Evolutionary conservation across 2,888 invertebrate genomes (phyloP).

Genomic region (Smittia sp.): DNA sequence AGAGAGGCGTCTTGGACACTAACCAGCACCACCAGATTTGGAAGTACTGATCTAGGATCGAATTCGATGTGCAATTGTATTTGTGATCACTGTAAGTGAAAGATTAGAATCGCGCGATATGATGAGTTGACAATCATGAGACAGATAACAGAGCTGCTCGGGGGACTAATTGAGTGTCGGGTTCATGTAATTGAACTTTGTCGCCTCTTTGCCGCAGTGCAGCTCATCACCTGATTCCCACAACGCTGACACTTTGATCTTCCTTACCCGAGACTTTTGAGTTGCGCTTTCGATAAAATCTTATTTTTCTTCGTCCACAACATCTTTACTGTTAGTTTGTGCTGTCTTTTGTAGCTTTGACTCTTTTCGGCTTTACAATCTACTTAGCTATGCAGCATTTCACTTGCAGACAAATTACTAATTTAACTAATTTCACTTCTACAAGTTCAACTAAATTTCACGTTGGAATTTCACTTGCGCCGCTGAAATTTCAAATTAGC

Average conservation of each 20-base stretch:
- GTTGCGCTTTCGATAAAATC: constrained; percentile 29
- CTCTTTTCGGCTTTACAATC: not conserved
- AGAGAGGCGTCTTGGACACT: constrained; percentile 83
- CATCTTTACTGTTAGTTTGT: constrained; percentile 19
- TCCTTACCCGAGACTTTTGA: constrained; percentile 24
- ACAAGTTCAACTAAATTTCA: too few species aligned
- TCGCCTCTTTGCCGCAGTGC: not conserved
- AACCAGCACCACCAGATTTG: constrained; percentile 98
- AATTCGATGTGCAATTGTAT: constrained; percentile 82
- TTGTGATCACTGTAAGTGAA: constrained; percentile 70
- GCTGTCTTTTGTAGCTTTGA: not conserved
- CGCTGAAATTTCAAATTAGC: not conserved
- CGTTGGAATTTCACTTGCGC: not conserved
- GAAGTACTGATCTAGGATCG: constrained; percentile 74
- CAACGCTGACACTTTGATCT: not conserved
- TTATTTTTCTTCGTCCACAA: constrained; percentile 17
- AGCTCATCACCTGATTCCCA: too few species aligned
- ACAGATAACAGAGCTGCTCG: not conserved
- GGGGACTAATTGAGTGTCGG: not conserved
- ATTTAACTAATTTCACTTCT: not conserved
- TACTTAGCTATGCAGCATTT: too few species aligned
- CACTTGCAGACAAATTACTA: not conserved
- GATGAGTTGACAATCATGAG: not conserved
- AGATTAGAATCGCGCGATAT: not conserved
- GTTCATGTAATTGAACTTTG: not conserved